Evolutionary conservation across 2,113 vertebrate species (phyloP).

Genomic region (Chauna torquata): DNA sequence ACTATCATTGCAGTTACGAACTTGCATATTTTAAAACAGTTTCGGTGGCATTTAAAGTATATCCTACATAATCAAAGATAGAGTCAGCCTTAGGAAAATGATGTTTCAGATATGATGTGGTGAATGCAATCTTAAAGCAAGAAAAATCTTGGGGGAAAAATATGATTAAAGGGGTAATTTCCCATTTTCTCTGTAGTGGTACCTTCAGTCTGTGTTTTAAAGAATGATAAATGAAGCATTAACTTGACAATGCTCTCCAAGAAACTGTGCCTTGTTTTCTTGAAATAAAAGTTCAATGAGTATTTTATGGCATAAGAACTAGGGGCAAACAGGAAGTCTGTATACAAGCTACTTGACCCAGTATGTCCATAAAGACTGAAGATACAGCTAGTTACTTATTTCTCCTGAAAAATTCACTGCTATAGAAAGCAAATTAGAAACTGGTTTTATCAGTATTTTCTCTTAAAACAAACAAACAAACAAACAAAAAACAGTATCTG

Average conservation of each 20-base stretch:
- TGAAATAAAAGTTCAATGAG: background rate
- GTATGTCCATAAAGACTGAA: background rate
- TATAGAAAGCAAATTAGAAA: background rate
- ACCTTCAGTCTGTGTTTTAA: background rate
- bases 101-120: background rate
- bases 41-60: background rate
- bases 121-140: background rate
- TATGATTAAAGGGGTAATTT: background rate
- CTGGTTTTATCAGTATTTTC: background rate
- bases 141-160: background rate
- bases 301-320: background rate
- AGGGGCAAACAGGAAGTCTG: background rate
- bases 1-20: background rate
- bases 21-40: background rate
- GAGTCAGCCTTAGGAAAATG: background rate
- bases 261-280: background rate
- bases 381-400: background rate
- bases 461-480: background rate
- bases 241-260: background rate
- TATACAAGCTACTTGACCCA: background rate
- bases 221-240: background rate
- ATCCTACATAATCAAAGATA: background rate
- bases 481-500: background rate
- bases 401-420: slow-evolving; percentile 1
- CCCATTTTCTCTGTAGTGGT: background rate